phyloP scores from a whole-genome alignment of 2,797 vertebrate genomes.

The Rhinella marina region DNA sequence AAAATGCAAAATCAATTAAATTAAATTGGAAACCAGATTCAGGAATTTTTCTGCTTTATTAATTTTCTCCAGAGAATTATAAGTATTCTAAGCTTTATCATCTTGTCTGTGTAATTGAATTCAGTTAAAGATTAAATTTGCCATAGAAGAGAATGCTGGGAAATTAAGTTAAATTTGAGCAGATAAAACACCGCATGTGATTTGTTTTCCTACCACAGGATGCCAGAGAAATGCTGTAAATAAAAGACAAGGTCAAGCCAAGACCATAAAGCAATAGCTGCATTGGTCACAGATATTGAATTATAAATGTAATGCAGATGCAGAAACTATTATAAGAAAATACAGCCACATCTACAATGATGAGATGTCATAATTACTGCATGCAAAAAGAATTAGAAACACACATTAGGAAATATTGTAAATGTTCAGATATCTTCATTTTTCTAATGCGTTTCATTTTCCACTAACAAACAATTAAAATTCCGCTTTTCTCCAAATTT shows the following conservation, averaged over 20 bases:
- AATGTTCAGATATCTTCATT: neutral
- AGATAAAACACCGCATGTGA: neutral
- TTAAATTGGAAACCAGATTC: neutral
- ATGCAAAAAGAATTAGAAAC: neutral
- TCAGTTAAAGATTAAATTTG: neutral
- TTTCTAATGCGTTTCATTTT: neutral
- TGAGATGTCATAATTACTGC: neutral
- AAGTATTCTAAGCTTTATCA: neutral
- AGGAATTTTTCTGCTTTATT: neutral
- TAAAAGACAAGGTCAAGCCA: slow-evolving; percentile 32
- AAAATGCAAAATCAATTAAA: neutral
- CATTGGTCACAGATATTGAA: slow-evolving; percentile 41
- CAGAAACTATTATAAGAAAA: slow-evolving; percentile 29
- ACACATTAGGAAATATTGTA: neutral
- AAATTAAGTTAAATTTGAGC: slow-evolving; percentile 33
- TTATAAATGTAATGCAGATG: slow-evolving; percentile 31
- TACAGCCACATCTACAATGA: neutral
- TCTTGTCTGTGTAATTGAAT: slow-evolving; percentile 15
- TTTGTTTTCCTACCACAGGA: slow-evolving; percentile 49
- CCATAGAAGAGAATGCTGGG: neutral
- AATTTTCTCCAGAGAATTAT: neutral
- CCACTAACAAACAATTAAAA: neutral
- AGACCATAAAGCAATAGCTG: slow-evolving; percentile 24
- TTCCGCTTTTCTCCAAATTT: neutral
- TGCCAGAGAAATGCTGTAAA: slow-evolving; percentile 27